Conservation (phyloP, 2,113 vertebrate genomes). For the Cyrtonyx montezumae region DNA sequence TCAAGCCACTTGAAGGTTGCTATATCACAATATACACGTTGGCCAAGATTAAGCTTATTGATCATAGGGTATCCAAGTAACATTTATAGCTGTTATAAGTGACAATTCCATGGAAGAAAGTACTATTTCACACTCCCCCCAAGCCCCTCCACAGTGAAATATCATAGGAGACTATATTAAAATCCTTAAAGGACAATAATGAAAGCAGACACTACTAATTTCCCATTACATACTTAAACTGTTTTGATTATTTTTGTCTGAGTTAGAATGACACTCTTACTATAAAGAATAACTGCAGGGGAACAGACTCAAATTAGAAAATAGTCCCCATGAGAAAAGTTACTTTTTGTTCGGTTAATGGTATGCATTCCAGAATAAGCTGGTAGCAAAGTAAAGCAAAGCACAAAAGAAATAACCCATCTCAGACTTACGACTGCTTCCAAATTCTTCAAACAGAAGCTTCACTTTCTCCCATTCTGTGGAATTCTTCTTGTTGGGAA, state of each 20-base stretch:
- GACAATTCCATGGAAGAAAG: not conserved
- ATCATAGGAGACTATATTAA: not conserved
- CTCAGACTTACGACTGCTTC: conserved; percentile 91
- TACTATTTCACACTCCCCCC: not conserved
- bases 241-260: not conserved
- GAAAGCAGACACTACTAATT: not conserved
- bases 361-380: fast-evolving
- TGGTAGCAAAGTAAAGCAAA: not conserved
- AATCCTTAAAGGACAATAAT: not conserved
- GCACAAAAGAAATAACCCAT: not conserved
- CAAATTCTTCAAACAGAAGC: conserved; percentile 93
- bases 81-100: not conserved
- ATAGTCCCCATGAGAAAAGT: not conserved
- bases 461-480: conserved; percentile 97
- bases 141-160: not conserved
- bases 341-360: not conserved
- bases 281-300: not conserved
- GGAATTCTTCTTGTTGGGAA: conserved; percentile 87
- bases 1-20: not conserved
- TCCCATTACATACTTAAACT: not conserved
- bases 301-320: not conserved
- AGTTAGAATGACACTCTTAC: not conserved
- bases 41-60: not conserved
- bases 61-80: not conserved
- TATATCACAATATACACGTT: not conserved